Evolutionary conservation across 2,113 vertebrate genomes (phyloP), one percentile per base, ranked within the genome.

Genomic region (Petaurus breviceps): DNA sequence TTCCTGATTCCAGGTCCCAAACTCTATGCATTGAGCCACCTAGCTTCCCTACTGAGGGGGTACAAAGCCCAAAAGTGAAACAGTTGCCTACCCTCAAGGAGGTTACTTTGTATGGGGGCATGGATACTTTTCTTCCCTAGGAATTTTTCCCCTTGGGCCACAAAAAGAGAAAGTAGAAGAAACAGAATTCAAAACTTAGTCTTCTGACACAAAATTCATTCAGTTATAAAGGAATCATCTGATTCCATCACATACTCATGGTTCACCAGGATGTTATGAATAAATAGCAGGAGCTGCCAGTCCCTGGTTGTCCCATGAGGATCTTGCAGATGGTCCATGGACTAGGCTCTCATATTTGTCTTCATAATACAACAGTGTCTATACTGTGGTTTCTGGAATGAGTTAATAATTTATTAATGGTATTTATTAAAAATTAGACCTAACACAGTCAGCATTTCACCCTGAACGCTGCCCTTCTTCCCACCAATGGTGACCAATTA

Each of bases 181-280:
- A 84, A 84, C 1, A 84, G n/a, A 2, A 84, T 84, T 43, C 57
- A 77, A 77, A n/a, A n/a, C n/a, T 43, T 43, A 28, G 14, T n/a
- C 37, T 37, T 77, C 37, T n/a, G 31, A 43, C 16, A 43, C 1
- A 11, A 43, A 84, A 84, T 84, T n/a, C 68, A 84, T 1, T 43
- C 37, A 77, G n/a, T 84, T 43, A 84, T 84, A 43, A 84, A 43
- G 68, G n/a, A 84, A 43, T 2, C 68, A 23, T 90, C 95, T 93
- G n/a, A 57, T 50, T 96, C 25, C 57, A 84, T 94, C 95, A 94
- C 57, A 51, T 46, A 25, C 91, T 92, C 84, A 19, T 16, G 92
- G 31, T 68, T 94, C 22, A 84, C n/a, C 37, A 43, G 37, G n/a
- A 84, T 84, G 19, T 84, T 84, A 2, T 23, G 43, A 43, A 43